Percentiles rank a stretch among this genome's conserved stretches.
These are phyloP conservation scores for Dryobotodes eremita DNA, from an alignment of 2,888 invertebrate species.

Conservation along the genomic window DNA sequence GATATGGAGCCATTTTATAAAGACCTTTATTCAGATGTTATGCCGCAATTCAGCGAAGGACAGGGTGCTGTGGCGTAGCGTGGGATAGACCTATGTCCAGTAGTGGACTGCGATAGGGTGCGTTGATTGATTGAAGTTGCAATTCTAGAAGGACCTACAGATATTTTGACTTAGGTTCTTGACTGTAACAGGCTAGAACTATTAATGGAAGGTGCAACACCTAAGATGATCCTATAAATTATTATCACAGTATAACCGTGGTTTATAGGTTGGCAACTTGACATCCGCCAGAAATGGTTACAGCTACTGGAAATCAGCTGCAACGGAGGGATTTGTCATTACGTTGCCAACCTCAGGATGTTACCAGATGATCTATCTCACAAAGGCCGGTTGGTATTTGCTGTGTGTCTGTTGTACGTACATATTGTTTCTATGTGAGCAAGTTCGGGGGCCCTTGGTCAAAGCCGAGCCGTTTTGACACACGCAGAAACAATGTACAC, in stretches of 20 bases:
- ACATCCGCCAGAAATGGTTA: background rate
- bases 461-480: background rate
- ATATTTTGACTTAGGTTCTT: background rate
- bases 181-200: slow-evolving; percentile 6
- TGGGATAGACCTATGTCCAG: background rate
- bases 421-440: background rate
- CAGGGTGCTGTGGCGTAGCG: background rate
- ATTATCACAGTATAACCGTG: slow-evolving; percentile 35
- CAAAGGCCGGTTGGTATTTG: background rate
- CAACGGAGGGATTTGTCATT: background rate
- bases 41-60: background rate
- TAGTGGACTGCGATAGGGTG: background rate
- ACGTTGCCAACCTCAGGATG: slow-evolving; percentile 11
- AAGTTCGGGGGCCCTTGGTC: background rate
- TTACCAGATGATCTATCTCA: background rate
- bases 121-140: background rate
- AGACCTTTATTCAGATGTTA: background rate
- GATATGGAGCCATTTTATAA: background rate
- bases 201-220: slow-evolving; percentile 2
- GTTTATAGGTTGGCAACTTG: slow-evolving; percentile 1
- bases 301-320: slow-evolving; percentile 4
- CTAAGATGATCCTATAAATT: slow-evolving; percentile 20
- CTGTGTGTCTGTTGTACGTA: too few relatives aligned
- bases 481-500: background rate
- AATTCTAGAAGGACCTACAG: slow-evolving; percentile 1